Evolutionary conservation across 2,113 vertebrate genomes (phyloP).

Genomic region (Actenoides hombroni): DNA sequence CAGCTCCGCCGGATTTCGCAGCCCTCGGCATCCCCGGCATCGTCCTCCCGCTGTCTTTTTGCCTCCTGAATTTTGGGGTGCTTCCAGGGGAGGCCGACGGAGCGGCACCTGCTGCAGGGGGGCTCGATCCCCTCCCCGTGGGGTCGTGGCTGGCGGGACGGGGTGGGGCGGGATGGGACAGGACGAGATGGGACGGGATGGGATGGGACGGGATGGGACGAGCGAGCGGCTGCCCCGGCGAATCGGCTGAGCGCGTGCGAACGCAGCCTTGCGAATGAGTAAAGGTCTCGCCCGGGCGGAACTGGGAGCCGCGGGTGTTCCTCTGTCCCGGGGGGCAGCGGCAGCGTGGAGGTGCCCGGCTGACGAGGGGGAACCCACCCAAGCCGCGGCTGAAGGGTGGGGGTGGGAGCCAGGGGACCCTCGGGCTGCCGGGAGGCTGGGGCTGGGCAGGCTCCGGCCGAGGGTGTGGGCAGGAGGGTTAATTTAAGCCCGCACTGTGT

Average conservation of each 20-base stretch:
- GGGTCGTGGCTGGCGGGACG: accelerated
- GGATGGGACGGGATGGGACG: no score
- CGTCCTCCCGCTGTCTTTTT: accelerated
- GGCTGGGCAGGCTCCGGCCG: accelerated
- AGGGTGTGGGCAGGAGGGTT: background rate
- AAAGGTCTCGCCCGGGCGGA: background rate
- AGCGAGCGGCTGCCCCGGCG: background rate
- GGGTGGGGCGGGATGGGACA: background rate
- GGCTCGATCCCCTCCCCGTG: background rate
- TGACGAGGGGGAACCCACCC: accelerated
- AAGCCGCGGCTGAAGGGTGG: background rate
- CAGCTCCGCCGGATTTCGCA: background rate
- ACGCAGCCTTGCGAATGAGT: background rate
- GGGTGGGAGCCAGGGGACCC: accelerated
- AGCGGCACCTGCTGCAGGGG: accelerated
- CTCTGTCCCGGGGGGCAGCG: no score
- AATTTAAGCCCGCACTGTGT: background rate
- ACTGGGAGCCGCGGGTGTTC: accelerated
- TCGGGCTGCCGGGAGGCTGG: accelerated
- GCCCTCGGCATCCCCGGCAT: accelerated
- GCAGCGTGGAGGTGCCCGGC: accelerated
- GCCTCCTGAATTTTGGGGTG: background rate
- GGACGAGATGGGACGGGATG: no score
- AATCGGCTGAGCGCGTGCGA: accelerated
- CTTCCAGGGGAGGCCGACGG: background rate